Conservation (phyloP, 2,113 vertebrate species). For the Heteronetta atricapilla region DNA sequence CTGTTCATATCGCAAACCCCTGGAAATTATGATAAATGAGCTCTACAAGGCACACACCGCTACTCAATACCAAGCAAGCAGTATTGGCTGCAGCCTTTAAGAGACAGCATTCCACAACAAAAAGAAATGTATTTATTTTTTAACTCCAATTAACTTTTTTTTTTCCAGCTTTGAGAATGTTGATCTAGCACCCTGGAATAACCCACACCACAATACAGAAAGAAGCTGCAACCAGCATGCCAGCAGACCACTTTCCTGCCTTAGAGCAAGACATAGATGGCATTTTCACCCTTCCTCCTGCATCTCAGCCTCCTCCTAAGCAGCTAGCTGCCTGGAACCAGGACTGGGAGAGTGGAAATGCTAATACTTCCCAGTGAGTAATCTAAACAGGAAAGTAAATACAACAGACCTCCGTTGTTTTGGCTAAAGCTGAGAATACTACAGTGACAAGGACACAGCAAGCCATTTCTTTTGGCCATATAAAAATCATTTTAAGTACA, state of each 20-base stretch:
- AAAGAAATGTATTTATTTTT: constrained; percentile 37
- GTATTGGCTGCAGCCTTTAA: neutral
- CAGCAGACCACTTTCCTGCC: constrained; percentile 41
- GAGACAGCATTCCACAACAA: neutral
- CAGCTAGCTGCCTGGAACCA: constrained; percentile 62
- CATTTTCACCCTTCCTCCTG: constrained; percentile 34
- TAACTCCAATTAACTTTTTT: neutral
- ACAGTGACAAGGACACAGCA: constrained; percentile 4
- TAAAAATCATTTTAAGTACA: constrained; percentile 40
- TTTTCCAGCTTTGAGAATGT: constrained; percentile 11
- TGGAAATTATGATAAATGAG: constrained; percentile 44
- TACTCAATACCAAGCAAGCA: constrained; percentile 37
- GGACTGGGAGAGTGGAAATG: constrained; percentile 10
- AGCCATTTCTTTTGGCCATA: neutral
- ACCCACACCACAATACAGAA: neutral
- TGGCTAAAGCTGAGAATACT: neutral
- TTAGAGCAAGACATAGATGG: constrained; percentile 48
- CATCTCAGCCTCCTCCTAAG: constrained; percentile 26
- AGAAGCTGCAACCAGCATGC: constrained; percentile 29
- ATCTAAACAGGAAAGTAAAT: constrained; percentile 61
- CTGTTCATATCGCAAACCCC: neutral
- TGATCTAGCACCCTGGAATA: neutral
- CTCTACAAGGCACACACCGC: neutral
- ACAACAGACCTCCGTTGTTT: constrained; percentile 13
- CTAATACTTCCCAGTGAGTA: constrained; percentile 47